Evolutionary conservation across 2,888 invertebrate species (phyloP).

Genomic region (Aelia acuminata): DNA sequence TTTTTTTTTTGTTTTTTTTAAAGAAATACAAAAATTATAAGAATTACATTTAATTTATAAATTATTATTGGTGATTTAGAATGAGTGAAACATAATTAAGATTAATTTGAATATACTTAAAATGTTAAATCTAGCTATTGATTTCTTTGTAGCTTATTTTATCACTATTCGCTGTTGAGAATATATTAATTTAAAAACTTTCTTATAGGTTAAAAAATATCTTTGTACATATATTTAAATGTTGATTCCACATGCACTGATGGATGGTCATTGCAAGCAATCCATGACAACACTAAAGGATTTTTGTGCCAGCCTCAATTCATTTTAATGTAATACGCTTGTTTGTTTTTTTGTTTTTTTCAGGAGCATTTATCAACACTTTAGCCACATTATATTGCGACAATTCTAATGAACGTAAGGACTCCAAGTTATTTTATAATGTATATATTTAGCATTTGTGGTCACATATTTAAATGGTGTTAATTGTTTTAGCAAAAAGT

Average conservation of each 20-base stretch:
- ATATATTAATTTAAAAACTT: not conserved
- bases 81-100: not conserved
- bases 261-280: not conserved
- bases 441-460: not conserved
- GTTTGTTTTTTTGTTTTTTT: not conserved
- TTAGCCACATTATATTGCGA: slow-evolving; percentile 52
- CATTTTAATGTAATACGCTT: not conserved
- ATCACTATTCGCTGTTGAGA: not conserved
- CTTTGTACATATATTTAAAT: not conserved
- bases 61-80: not conserved
- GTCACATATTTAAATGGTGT: not conserved
- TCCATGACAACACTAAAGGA: slow-evolving; percentile 38
- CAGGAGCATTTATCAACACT: slow-evolving; percentile 59
- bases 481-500: not conserved
- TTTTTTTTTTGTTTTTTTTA: too few species aligned
- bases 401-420: not conserved
- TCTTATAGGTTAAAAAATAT: not conserved
- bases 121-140: too few species aligned
- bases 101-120: not conserved
- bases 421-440: not conserved
- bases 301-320: not conserved
- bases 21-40: too few species aligned
- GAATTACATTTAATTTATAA: not conserved
- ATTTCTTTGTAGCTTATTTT: not conserved
- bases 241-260: not conserved